Conservation (phyloP, 2,888 invertebrate genomes). For the Elysia crispata region DNA sequence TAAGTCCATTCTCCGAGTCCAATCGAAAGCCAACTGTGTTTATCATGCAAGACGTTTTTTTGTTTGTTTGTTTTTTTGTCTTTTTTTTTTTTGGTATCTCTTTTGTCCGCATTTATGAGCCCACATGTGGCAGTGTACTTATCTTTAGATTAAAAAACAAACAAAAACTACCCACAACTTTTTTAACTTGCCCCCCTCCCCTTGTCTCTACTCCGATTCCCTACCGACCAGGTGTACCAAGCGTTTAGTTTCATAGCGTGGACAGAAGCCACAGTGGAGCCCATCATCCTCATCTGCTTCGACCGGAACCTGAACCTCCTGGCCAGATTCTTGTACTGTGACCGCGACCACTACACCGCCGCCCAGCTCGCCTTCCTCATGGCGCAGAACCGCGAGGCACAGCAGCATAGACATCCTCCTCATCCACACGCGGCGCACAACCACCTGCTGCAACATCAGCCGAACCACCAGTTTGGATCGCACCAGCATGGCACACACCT, state of each 20-base stretch:
- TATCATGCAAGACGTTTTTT: too few species aligned
- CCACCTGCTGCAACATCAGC: slow-evolving; percentile 19
- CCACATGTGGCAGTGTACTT: too few species aligned
- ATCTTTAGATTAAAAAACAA: too few species aligned
- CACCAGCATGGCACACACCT: slow-evolving; percentile 7
- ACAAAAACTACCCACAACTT: too few species aligned
- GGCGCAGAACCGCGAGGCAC: slow-evolving; percentile 50
- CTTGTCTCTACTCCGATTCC: background rate
- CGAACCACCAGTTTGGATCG: background rate
- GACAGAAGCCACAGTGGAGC: slow-evolving; percentile 76
- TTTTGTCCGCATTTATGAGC: too few species aligned
- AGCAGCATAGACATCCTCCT: background rate
- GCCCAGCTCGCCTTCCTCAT: slow-evolving; percentile 62
- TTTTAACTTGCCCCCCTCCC: background rate
- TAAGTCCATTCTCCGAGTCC: too few species aligned
- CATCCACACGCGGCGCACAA: background rate
- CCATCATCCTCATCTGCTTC: slow-evolving; percentile 74
- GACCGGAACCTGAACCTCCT: slow-evolving; percentile 74
- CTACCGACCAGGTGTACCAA: slow-evolving; percentile 72
- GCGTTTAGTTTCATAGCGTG: slow-evolving; percentile 76
- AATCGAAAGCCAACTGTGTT: too few species aligned
- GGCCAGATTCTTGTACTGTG: slow-evolving; percentile 67
- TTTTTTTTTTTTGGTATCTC: too few species aligned
- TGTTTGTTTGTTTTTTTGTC: too few species aligned
- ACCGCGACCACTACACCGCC: slow-evolving; percentile 59